Base-by-base conservation (phyloP, 2,797 vertebrate genomes). In the Eulemur albifrons region DNA sequence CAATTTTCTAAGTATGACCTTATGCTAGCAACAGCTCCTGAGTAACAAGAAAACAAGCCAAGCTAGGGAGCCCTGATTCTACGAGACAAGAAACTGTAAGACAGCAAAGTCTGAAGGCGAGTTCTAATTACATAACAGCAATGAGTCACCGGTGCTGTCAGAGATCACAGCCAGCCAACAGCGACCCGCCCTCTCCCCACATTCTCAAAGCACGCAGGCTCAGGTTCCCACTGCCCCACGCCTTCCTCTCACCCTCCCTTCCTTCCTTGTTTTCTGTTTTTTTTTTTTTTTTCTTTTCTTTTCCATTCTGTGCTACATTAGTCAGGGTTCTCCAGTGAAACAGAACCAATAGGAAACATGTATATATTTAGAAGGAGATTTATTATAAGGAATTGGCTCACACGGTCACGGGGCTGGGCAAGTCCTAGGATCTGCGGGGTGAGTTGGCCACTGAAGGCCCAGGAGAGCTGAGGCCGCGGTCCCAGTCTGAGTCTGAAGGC, bases 1-100 rank as follows among this genome's bases (percentile, higher is more conserved):
- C 25, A 15, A 1, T 96, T 96, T 94, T 95, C 88, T 96, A 81
- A 97, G 92, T 75, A 93, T 80, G 91, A 97, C 83, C 88, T 97
- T 95, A 93, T 45, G 70, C 73, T 97, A 96, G 75, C 95, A 96
- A 82, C 75, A 54, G n/a, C 67, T 90, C 93, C 88, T 35, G 69
- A 86, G 82, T 67, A 95, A 97, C 57, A 32, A 76, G 96, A 94
- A 96, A 96, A 90, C 93, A 95, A 89, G 81, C 50, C 87, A 79
- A 82, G 54, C 75, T 7, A 91, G 79, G 88, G 94, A 95, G 57
- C 65, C 69, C 65, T 15, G 12, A 67, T 43, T 84, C 54, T 77
- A 50, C 18, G 32, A 88, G 92, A 96, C 54, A 45, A 77, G 86
- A 80, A 76, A 48, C 69, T 79, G 32, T 69, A 70, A 75, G 72